Evolutionary conservation across 2,113 vertebrate genomes (phyloP).

Genomic region (Panthera leo): DNA sequence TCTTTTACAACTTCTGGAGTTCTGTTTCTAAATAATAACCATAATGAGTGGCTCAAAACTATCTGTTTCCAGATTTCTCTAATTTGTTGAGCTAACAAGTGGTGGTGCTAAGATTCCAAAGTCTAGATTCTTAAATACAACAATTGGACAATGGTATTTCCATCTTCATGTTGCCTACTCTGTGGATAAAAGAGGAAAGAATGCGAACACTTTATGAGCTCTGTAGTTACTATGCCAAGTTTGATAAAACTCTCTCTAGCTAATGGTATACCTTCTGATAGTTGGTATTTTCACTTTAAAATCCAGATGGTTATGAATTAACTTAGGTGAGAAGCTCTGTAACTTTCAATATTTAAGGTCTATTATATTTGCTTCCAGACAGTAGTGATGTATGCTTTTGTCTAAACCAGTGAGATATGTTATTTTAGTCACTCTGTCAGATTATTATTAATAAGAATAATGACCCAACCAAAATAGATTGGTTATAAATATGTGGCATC

Average conservation of each 20-base stretch:
- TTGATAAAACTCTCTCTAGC: background rate
- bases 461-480: background rate
- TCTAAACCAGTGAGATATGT: background rate
- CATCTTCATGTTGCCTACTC: background rate
- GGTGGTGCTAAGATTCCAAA: background rate
- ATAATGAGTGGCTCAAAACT: background rate
- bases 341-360: background rate
- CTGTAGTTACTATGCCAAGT: background rate
- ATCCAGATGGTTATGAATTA: background rate
- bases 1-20: background rate
- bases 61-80: background rate
- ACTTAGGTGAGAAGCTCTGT: background rate
- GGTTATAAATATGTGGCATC: background rate
- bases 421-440: background rate
- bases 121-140: background rate
- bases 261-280: background rate
- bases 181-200: background rate
- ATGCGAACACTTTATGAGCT: background rate
- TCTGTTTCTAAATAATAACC: background rate
- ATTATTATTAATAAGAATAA: background rate
- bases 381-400: background rate
- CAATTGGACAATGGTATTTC: background rate
- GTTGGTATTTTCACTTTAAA: background rate
- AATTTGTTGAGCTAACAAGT: background rate
- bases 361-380: background rate